Conservation (phyloP, 2,797 vertebrate species). For the Falco novaeseelandiae region DNA sequence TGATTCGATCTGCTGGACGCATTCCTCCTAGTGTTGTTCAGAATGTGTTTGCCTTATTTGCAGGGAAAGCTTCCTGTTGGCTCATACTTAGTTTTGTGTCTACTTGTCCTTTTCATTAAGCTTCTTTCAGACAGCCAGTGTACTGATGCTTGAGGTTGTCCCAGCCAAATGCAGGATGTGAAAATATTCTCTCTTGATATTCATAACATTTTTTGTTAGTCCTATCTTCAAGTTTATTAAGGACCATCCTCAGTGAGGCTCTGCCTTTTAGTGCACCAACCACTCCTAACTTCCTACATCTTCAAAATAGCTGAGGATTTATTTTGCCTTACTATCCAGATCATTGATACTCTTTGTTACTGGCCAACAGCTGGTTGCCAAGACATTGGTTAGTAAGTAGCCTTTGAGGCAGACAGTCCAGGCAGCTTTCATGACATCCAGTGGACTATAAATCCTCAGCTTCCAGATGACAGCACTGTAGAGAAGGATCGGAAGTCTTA, state of each 20-base stretch:
- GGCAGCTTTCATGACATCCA: background rate
- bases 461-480: background rate
- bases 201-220: background rate
- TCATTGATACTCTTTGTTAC: background rate
- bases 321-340: background rate
- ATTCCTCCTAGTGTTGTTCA: background rate
- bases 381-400: background rate
- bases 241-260: background rate
- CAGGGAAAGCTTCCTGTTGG: background rate
- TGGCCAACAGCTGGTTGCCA: background rate
- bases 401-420: background rate
- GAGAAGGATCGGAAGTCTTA: background rate
- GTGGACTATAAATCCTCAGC: background rate
- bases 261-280: background rate
- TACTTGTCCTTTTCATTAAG: background rate
- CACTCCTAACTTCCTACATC: background rate
- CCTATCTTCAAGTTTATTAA: background rate
- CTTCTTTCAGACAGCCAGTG: background rate
- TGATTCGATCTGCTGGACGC: background rate
- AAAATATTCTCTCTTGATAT: background rate
- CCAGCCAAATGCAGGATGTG: background rate
- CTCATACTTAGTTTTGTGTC: background rate
- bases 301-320: background rate
- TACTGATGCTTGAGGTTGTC: background rate
- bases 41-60: background rate